phyloP scores from a whole-genome alignment of 1,140 invertebrate species.

The Panulirus ornatus region DNA sequence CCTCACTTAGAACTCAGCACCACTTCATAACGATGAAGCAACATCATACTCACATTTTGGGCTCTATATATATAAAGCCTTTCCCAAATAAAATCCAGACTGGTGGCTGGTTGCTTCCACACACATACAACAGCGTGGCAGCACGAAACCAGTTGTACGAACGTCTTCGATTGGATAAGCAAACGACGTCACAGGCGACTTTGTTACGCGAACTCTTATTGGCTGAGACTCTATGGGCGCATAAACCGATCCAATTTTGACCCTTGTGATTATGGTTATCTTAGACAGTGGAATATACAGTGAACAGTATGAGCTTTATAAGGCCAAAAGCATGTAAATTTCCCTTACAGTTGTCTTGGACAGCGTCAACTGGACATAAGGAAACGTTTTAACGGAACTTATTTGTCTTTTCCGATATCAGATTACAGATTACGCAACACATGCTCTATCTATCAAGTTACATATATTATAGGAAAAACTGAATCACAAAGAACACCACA shows the following conservation, averaged over 20 bases:
- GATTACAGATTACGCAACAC: no score
- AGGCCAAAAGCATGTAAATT: no score
- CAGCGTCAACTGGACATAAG: no score
- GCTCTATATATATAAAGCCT: constrained; percentile 57
- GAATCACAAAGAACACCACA: no score
- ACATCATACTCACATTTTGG: constrained; percentile 43
- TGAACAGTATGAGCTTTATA: no score
- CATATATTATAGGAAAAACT: no score
- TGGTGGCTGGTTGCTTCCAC: constrained; percentile 38
- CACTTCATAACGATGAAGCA: not conserved
- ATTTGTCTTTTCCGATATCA: no score
- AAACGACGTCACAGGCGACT: constrained; percentile 17
- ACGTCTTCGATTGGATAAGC: not conserved
- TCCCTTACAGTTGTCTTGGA: no score
- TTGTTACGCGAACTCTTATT: not conserved
- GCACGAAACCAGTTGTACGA: not conserved
- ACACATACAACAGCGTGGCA: constrained; percentile 61
- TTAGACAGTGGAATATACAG: no score
- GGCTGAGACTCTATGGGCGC: not conserved
- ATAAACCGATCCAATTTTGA: constrained; percentile 5
- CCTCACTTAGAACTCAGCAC: not conserved
- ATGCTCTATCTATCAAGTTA: no score
- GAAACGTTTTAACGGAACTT: no score
- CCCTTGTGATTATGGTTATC: not conserved
- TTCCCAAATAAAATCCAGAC: constrained; percentile 69